These are phyloP conservation scores for Nannospalax galili DNA, from an alignment of 2,113 vertebrate genomes.

Conservation along the genomic window DNA sequence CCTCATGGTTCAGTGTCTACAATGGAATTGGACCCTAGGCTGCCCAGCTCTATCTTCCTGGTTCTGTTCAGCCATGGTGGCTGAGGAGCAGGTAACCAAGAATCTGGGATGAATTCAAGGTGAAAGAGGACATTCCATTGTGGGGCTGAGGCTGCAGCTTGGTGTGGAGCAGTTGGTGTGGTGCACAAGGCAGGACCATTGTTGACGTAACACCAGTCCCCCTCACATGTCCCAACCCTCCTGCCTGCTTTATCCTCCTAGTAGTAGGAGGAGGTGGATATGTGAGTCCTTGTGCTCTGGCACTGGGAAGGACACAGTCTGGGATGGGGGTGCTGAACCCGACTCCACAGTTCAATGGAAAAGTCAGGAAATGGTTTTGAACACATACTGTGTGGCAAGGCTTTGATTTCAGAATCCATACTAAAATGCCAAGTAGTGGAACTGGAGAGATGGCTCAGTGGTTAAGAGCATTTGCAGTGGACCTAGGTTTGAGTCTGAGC, in stretches of 20 bases:
- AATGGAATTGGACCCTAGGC: background rate
- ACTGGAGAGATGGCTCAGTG: background rate
- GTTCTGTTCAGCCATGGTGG: background rate
- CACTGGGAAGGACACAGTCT: background rate
- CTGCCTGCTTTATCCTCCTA: background rate
- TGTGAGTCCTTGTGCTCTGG: background rate
- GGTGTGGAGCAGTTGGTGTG: background rate
- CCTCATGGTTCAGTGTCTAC: background rate
- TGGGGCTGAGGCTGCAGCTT: background rate
- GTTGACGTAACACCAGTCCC: background rate
- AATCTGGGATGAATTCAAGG: background rate
- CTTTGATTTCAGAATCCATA: background rate
- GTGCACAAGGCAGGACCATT: background rate
- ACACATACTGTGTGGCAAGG: too few species aligned
- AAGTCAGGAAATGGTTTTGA: background rate
- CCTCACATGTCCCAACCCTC: too few species aligned
- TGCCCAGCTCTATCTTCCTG: background rate
- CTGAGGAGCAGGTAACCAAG: background rate
- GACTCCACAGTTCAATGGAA: background rate
- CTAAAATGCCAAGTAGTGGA: background rate
- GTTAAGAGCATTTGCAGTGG: background rate
- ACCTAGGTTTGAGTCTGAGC: background rate
- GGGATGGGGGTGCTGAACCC: background rate
- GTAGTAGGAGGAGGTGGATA: background rate
- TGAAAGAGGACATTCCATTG: background rate